Evolutionary conservation across 2,888 invertebrate species (phyloP).

Genomic region (Mesochorus sp.): DNA sequence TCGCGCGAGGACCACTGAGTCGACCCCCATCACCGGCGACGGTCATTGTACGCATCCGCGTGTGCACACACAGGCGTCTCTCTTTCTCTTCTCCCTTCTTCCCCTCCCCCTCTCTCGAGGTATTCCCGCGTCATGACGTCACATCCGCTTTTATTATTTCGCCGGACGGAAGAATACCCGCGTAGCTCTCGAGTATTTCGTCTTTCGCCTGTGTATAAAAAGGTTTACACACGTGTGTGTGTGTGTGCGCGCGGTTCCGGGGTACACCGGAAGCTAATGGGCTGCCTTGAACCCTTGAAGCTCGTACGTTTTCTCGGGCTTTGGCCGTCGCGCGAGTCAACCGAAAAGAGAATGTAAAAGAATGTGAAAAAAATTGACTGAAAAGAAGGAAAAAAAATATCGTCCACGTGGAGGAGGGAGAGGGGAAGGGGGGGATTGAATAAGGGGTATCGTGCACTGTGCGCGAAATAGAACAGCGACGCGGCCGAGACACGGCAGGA

Average conservation of each 20-base stretch:
- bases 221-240: neutral
- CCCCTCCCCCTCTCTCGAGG: too few relatives aligned
- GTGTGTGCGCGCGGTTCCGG: neutral
- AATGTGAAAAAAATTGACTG: constrained; percentile 9
- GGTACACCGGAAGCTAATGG: constrained; percentile 57
- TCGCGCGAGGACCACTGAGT: constrained; percentile 27
- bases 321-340: constrained; percentile 45
- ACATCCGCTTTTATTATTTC: constrained; percentile 75
- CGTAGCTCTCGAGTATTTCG: constrained; percentile 28
- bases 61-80: neutral
- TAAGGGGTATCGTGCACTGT: constrained; percentile 27
- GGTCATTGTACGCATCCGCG: constrained; percentile 51
- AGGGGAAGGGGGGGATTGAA: neutral
- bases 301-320: constrained; percentile 34
- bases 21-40: constrained; percentile 37
- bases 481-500: constrained; percentile 3
- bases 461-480: constrained; percentile 58
- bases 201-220: neutral
- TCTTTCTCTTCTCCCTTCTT: constrained; percentile 27
- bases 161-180: constrained; percentile 55
- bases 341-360: constrained; percentile 48
- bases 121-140: too few relatives aligned
- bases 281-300: constrained; percentile 67
- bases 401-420: neutral
- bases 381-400: constrained; percentile 36